Percentiles rank a stretch among this genome's conserved stretches.
Conservation (phyloP, 2,113 vertebrate species). For the Smithornis capensis region DNA sequence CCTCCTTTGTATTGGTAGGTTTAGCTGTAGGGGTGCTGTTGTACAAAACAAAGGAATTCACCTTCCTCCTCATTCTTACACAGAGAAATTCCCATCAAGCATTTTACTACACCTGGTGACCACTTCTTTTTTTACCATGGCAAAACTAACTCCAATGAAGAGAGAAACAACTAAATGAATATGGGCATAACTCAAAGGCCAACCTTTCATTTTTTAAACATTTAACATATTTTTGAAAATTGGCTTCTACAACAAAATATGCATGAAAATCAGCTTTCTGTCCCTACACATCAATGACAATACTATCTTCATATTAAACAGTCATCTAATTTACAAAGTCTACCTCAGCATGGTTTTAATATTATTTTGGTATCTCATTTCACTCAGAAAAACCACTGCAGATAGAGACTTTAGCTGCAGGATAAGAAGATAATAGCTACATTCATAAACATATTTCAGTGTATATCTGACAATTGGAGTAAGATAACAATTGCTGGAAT, state of each 20-base stretch:
- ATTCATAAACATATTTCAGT: not conserved
- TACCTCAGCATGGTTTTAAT: not conserved
- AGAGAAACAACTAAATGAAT: not conserved
- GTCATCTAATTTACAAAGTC: not conserved
- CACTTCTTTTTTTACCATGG: not conserved
- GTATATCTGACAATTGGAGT: not conserved
- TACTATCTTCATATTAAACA: not conserved
- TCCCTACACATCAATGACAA: not conserved
- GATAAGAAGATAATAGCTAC: not conserved
- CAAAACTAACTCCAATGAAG: not conserved
- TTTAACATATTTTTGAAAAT: not conserved
- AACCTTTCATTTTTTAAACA: not conserved
- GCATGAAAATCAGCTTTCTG: not conserved
- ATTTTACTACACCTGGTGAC: not conserved
- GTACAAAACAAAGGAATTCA: not conserved
- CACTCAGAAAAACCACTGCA: not conserved
- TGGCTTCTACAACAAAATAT: not conserved
- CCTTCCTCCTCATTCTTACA: not conserved
- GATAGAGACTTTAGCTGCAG: not conserved
- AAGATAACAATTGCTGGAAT: not conserved
- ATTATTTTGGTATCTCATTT: not conserved
- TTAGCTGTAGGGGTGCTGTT: not conserved
- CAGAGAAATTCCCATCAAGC: not conserved
- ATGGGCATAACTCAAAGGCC: not conserved
- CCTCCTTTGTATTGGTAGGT: not conserved